Conservation (phyloP, 2,797 vertebrate species). For the Setipinna tenuifilis region DNA sequence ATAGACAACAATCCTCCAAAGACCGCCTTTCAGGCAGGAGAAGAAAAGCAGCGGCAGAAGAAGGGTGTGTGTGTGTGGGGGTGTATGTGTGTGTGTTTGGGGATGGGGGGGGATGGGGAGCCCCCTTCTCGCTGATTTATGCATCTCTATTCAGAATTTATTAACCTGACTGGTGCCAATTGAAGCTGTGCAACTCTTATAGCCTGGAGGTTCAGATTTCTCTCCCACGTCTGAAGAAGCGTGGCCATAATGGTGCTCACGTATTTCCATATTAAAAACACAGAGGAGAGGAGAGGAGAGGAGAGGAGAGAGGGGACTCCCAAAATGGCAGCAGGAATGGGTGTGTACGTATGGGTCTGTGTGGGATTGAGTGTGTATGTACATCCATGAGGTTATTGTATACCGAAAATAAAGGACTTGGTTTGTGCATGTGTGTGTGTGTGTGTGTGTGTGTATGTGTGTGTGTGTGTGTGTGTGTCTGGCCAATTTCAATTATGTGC, state of each 20-base stretch:
- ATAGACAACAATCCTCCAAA: constrained; percentile 83
- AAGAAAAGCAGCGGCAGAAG: constrained; percentile 57
- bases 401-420: too few species aligned
- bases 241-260: constrained; percentile 66
- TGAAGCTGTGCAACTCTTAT: constrained; percentile 65
- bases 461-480: not conserved
- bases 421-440: not conserved
- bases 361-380: not conserved
- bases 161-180: constrained; percentile 78
- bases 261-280: constrained; percentile 69
- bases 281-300: constrained; percentile 26
- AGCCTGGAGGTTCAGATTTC: constrained; percentile 73
- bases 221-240: constrained; percentile 73
- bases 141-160: constrained; percentile 79
- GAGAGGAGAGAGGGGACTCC: constrained; percentile 39
- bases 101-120: constrained; percentile 34
- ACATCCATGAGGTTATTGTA: not conserved
- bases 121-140: constrained; percentile 76
- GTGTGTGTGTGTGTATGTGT: too few species aligned
- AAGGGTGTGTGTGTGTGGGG: not conserved
- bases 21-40: constrained; percentile 62
- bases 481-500: not conserved
- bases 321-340: not conserved
- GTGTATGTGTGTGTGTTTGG: not conserved
- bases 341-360: constrained; percentile 13